phyloP scores from a whole-genome alignment of 2,797 vertebrate species.

The Syndactyla subalaris region DNA sequence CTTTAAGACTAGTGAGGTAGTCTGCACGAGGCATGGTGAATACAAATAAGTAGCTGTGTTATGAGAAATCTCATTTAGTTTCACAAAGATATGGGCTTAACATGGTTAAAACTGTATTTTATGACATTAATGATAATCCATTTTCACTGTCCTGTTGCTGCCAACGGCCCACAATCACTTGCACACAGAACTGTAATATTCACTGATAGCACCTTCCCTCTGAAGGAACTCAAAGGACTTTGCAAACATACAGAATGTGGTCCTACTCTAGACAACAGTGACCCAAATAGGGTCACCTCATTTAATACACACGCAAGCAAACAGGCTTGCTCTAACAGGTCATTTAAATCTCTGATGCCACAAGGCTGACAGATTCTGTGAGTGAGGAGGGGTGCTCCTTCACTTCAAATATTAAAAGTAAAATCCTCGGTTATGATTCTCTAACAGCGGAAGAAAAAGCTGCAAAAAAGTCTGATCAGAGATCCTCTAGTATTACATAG shows the following conservation, averaged over 20 bases:
- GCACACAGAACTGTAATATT: not conserved
- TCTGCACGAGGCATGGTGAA: constrained; percentile 30
- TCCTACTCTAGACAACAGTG: not conserved
- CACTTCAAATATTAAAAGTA: not conserved
- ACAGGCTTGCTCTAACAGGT: not conserved
- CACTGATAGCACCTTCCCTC: constrained; percentile 24
- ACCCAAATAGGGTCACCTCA: not conserved
- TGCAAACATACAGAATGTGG: not conserved
- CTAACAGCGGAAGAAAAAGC: not conserved
- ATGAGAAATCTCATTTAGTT: constrained; percentile 69
- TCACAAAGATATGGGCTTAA: constrained; percentile 64
- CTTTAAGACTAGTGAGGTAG: constrained; percentile 72
- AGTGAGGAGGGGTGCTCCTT: not conserved
- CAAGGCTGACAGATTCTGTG: not conserved
- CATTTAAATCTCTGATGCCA: not conserved
- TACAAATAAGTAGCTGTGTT: constrained; percentile 60
- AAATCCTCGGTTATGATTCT: not conserved
- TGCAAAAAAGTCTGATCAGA: not conserved
- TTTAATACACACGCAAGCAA: not conserved
- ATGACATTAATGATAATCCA: constrained; percentile 60
- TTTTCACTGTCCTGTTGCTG: constrained; percentile 57
- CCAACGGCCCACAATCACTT: not conserved
- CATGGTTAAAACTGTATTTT: constrained; percentile 65
- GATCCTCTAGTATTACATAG: not conserved
- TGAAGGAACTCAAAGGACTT: constrained; percentile 49